These are phyloP conservation scores for Scaptodrosophila lebanonensis DNA, from an alignment of 1,140 invertebrate species.

Conservation along the genomic window DNA sequence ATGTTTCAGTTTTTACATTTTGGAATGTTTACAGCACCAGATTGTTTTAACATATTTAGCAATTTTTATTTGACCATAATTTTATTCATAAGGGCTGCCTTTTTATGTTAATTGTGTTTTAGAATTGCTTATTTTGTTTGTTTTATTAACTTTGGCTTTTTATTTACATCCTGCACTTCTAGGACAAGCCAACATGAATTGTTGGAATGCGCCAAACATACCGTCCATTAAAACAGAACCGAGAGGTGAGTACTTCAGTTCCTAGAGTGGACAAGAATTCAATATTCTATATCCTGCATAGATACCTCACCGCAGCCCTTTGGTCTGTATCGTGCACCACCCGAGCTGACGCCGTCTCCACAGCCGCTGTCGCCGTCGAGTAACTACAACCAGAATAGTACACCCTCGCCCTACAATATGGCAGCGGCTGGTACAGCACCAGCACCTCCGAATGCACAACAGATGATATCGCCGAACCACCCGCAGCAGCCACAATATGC, in stretches of 20 bases:
- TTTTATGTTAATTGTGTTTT: neutral
- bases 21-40: too few species aligned
- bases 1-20: neutral
- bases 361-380: constrained; percentile 69
- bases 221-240: constrained; percentile 75
- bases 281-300: neutral
- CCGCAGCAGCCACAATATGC: constrained; percentile 52
- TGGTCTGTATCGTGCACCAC: constrained; percentile 56
- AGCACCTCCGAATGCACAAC: constrained; percentile 38
- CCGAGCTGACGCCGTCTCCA: constrained; percentile 69
- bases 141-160: constrained; percentile 12
- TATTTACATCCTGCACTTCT: constrained; percentile 11
- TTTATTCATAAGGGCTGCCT: neutral
- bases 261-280: neutral
- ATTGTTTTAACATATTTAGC: neutral
- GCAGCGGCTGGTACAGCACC: constrained; percentile 21
- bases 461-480: constrained; percentile 44
- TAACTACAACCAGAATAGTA: constrained; percentile 69
- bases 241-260: constrained; percentile 48
- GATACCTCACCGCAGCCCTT: constrained; percentile 74
- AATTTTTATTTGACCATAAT: neutral
- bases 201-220: constrained; percentile 69
- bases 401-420: constrained; percentile 69
- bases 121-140: neutral
- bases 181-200: constrained; percentile 62